Percentiles rank a stretch among this genome's conserved stretches.
Conservation (phyloP, 1,140 invertebrate species). For the Heliothis virescens region DNA sequence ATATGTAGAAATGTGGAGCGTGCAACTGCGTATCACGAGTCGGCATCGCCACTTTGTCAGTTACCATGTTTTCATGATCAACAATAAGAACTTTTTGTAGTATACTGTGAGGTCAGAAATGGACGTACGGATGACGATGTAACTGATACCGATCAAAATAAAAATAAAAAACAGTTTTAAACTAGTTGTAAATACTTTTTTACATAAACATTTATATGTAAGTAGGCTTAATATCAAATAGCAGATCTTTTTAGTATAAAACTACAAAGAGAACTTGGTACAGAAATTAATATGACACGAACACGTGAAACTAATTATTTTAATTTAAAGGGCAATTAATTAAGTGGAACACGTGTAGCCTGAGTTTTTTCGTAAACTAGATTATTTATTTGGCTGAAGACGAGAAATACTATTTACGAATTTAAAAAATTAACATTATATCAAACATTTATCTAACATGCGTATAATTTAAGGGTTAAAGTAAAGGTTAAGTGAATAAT, state of each 20-base stretch:
- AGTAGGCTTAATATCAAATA: neutral
- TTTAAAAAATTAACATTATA: neutral
- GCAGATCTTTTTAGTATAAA: neutral
- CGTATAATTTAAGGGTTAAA: neutral
- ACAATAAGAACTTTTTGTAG: slow-evolving; percentile 39
- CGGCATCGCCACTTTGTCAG: slow-evolving; percentile 60
- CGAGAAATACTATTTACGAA: neutral
- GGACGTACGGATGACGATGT: slow-evolving; percentile 13
- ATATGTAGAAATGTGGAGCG: slow-evolving; percentile 56
- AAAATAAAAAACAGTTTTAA: neutral
- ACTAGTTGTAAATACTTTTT: neutral
- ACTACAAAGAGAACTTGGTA: slow-evolving; percentile 2
- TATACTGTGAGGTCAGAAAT: slow-evolving; percentile 29
- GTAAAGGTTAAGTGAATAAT: neutral
- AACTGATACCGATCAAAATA: neutral
- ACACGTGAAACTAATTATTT: slow-evolving; percentile 43
- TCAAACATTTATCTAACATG: neutral
- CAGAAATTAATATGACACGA: slow-evolving; percentile 16
- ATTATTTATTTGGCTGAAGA: neutral
- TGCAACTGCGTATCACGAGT: slow-evolving; percentile 60
- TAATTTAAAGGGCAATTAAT: slow-evolving; percentile 45
- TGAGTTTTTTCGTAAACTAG: slow-evolving; percentile 1
- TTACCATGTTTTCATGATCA: slow-evolving; percentile 34
- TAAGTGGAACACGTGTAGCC: slow-evolving; percentile 38
- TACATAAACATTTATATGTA: neutral